Evolutionary conservation across 2,888 invertebrate genomes (phyloP), one percentile per base, ranked within the genome.

Genomic region (Apodemia mormo): DNA sequence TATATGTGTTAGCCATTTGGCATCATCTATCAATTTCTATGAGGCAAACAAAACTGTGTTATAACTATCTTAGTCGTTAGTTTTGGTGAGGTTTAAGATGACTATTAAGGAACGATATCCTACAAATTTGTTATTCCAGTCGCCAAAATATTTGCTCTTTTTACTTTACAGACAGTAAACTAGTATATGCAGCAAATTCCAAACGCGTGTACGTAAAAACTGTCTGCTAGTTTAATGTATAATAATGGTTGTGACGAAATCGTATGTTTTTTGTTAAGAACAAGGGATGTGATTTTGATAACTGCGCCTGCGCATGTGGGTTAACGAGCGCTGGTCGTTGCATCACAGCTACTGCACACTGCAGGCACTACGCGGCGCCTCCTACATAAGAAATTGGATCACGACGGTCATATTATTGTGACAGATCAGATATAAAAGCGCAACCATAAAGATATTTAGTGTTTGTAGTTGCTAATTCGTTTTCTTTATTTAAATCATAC

Each of bases 321-420:
- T 89, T 90, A 90, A 89, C 90, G 90, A 90, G 86, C 81, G 81
- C 88, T 49, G 49, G 49, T 14, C 49, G 5, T 49, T 89, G 86
- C 88, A 85, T 82, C 87, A 85, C 69, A 73, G 77, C 73, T 78
- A 76, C 74, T 71, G 71, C 70, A 74, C 73, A 66, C 65, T 73
- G 73, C 76, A 69, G 77, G 78, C 79, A 69, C 77, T 72, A 74
- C 72, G 69, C 70, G 68, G 69, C 72, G 69, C 71, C 75, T 75
- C 74, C 73, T 68, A 70, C 74, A 74, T 73, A 73, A 75, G 74
- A 80, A 80, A 80, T 79, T 78, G 79, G 79, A 81, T 79, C 81
- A 80, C 79, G 79, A 82, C 77, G 71, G 73, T 73, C 74, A 71
- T 71, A 68, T 45, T 45, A 45, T 77, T 78, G 74, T 79, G 78